These are phyloP conservation scores for Agrypnia vestita DNA, from an alignment of 1,140 invertebrate species.

Conservation along the genomic window DNA sequence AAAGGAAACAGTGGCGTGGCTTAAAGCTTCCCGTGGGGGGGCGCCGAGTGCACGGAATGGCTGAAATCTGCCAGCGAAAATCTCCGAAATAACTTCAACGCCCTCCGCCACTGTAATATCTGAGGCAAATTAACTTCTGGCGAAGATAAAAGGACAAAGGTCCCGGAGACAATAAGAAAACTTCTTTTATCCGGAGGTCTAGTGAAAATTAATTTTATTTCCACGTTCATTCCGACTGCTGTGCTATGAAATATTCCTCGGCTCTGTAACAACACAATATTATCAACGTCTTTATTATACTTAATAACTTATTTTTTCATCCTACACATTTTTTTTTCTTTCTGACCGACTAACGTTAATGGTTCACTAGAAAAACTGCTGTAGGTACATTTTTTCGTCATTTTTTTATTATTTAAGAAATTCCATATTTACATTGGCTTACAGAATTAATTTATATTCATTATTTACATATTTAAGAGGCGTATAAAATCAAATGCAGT, in stretches of 20 bases:
- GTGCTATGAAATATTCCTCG: neutral
- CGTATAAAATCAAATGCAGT: no score
- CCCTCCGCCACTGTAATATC: constrained; percentile 36
- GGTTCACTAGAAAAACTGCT: no score
- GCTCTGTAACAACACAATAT: no score
- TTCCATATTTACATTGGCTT: no score
- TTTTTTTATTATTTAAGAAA: no score
- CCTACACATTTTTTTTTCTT: neutral
- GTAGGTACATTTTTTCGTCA: no score
- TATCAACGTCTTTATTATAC: no score
- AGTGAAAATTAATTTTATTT: constrained; percentile 37
- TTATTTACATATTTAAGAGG: no score
- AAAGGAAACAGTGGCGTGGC: constrained; percentile 34
- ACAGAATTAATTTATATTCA: no score
- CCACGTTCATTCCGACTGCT: constrained; percentile 21
- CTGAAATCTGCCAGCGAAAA: constrained; percentile 42
- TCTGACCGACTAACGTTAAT: no score
- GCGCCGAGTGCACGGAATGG: constrained; percentile 42
- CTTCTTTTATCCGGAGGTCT: constrained; percentile 27
- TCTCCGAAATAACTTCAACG: constrained; percentile 40
- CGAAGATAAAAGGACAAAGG: constrained; percentile 43
- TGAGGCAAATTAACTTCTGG: constrained; percentile 42
- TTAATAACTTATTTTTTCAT: neutral
- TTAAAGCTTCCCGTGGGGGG: constrained; percentile 27
- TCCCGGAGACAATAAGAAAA: constrained; percentile 40